Conservation (phyloP, 1,140 invertebrate species). For the Zaprionus nigranus region DNA sequence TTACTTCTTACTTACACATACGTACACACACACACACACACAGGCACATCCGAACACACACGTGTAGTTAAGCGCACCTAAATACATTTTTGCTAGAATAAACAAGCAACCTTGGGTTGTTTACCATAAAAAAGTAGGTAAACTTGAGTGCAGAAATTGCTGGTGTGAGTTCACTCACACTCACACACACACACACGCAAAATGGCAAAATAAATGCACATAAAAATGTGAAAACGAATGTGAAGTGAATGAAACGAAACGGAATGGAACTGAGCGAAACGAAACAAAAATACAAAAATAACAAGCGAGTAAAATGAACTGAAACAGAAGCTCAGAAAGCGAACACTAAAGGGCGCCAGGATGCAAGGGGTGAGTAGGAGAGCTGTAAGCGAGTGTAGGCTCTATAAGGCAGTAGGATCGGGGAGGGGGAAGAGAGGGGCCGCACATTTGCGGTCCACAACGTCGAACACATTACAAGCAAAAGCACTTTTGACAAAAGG, state of each 20-base stretch:
- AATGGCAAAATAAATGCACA: conserved; percentile 76
- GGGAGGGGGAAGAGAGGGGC: conserved; percentile 11
- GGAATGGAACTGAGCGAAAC: conserved; percentile 40
- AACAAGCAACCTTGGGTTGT: conserved; percentile 81
- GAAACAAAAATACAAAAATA: conserved; percentile 25
- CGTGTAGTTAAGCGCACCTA: conserved; percentile 78
- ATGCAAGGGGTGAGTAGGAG: background rate
- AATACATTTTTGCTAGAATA: conserved; percentile 83
- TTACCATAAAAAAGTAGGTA: conserved; percentile 83
- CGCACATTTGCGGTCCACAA: conserved; percentile 52
- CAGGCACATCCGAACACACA: conserved; percentile 18
- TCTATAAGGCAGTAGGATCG: background rate
- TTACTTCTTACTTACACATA: conserved; percentile 3
- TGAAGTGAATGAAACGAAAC: conserved; percentile 69
- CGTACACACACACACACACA: conserved; percentile 20
- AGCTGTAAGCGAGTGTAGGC: background rate
- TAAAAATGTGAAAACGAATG: conserved; percentile 76
- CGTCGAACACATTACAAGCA: conserved; percentile 81
- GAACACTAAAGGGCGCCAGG: conserved; percentile 37
- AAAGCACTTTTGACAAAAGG: conserved; percentile 81
- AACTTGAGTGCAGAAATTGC: conserved; percentile 83
- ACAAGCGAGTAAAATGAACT: conserved; percentile 62
- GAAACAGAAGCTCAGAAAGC: conserved; percentile 42
- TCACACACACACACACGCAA: conserved; percentile 28
- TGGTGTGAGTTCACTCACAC: conserved; percentile 50